A percentile compares a stretch with the other conserved stretches of the same genome.
Conservation (phyloP, 92 coral and sea anemone genomes). For the Phenganax subtilis region DNA sequence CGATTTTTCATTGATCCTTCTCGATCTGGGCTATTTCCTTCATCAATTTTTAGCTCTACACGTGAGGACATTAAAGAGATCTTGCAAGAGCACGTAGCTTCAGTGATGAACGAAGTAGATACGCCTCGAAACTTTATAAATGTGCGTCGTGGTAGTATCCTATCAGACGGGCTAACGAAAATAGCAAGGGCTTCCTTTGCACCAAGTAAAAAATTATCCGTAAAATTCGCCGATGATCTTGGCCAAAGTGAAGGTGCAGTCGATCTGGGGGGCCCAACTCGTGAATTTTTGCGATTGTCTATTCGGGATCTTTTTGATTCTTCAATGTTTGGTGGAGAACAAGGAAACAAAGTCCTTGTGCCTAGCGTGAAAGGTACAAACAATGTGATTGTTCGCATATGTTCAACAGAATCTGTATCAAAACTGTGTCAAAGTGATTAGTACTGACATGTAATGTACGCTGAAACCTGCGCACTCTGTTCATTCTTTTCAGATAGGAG, state of each 20-base stretch:
- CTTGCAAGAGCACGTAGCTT: not conserved
- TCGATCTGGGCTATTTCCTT: no score
- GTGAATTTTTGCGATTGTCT: not conserved
- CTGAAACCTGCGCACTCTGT: no score
- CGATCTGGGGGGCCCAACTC: no score
- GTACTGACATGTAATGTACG: no score
- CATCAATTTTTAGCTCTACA: not conserved
- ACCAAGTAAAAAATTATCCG: constrained; percentile 2
- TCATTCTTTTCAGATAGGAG: no score
- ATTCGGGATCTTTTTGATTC: constrained; percentile 2
- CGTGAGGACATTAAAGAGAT: constrained; percentile 7
- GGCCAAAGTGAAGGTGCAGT: not conserved
- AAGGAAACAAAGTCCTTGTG: not conserved
- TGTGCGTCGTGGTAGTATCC: not conserved
- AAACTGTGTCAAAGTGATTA: no score
- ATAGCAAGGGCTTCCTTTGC: constrained; percentile 13
- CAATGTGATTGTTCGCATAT: no score
- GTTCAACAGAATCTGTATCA: no score
- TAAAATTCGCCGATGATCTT: constrained; percentile 17
- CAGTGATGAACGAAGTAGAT: not conserved
- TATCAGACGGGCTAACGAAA: constrained; percentile 11
- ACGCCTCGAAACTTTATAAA: not conserved
- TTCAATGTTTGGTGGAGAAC: constrained; percentile 24
- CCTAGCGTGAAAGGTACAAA: constrained; percentile 9
- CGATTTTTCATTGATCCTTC: no score